phyloP scores from a whole-genome alignment of 2,797 vertebrate species.

The Anisognathus igniventris region DNA sequence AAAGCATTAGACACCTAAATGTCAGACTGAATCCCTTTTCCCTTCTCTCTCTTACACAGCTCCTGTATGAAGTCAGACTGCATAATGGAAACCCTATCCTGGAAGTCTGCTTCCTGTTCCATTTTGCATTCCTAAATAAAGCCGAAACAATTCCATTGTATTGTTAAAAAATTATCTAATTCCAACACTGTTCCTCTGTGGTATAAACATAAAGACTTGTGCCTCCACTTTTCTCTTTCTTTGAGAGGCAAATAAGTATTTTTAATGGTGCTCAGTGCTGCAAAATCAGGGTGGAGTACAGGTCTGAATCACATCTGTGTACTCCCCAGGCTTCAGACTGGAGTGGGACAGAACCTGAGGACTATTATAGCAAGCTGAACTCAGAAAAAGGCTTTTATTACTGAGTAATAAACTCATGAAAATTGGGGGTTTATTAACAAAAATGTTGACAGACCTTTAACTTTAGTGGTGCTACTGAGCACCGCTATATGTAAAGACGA shows the following conservation, averaged over 20 bases:
- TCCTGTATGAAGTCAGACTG: not conserved
- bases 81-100: not conserved
- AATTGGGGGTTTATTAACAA: conserved; percentile 4
- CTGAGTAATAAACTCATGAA: conserved; percentile 18
- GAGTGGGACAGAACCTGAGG: not conserved
- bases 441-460: conserved; percentile 48
- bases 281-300: not conserved
- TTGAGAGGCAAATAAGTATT: not conserved
- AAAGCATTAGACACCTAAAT: not conserved
- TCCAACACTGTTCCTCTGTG: not conserved
- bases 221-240: not conserved
- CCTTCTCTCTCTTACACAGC: not conserved
- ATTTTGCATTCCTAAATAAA: conserved; percentile 40
- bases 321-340: not conserved
- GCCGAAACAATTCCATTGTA: not conserved
- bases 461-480: conserved; percentile 9
- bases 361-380: not conserved
- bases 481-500: not conserved
- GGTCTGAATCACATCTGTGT: not conserved
- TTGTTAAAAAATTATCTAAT: conserved; percentile 1
- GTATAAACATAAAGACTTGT: not conserved
- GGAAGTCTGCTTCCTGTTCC: conserved; percentile 19
- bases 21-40: not conserved
- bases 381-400: not conserved
- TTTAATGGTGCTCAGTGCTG: not conserved